phyloP scores from a whole-genome alignment of 2,113 vertebrate species.

The Ploceus nigricollis region DNA sequence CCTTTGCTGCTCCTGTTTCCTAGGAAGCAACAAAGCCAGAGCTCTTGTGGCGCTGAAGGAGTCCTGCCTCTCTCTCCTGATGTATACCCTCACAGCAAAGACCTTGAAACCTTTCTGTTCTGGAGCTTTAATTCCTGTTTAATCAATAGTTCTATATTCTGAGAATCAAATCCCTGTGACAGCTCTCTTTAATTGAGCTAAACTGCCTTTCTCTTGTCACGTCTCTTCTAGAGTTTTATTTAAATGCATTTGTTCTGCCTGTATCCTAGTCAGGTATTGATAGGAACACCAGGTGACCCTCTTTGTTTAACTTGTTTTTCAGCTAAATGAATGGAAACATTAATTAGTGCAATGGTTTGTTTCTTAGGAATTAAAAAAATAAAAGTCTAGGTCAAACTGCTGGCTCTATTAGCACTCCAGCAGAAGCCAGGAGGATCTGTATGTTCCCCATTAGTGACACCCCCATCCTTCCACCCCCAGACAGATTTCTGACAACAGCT shows the following conservation, averaged over 20 bases:
- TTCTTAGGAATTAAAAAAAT: neutral
- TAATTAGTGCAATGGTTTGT: conserved; percentile 24
- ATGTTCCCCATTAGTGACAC: conserved; percentile 9
- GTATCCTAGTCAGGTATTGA: neutral
- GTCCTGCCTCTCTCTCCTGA: conserved; percentile 22
- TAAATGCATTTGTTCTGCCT: conserved; percentile 32
- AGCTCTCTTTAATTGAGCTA: conserved; percentile 51
- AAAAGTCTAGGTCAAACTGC: neutral
- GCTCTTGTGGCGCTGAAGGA: neutral
- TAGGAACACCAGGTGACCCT: conserved; percentile 29
- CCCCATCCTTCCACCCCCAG: conserved; percentile 26
- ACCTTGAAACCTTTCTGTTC: conserved; percentile 59
- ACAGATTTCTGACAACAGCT: conserved; percentile 4
- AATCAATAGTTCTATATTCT: conserved; percentile 54
- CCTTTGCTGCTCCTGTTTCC: conserved; percentile 40
- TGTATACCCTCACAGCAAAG: neutral
- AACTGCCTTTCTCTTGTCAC: conserved; percentile 53
- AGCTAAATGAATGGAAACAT: conserved; percentile 42
- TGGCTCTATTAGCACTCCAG: neutral
- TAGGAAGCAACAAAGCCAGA: conserved; percentile 40
- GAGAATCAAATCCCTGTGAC: conserved; percentile 46
- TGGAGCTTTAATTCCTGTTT: conserved; percentile 34
- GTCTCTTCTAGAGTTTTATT: conserved; percentile 40
- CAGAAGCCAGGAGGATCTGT: conserved; percentile 13
- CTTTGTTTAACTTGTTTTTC: conserved; percentile 56